Percentiles rank a stretch among this genome's conserved stretches.
Evolutionary conservation across 2,888 invertebrate genomes (phyloP).

Genomic region (Smittia aterrima): DNA sequence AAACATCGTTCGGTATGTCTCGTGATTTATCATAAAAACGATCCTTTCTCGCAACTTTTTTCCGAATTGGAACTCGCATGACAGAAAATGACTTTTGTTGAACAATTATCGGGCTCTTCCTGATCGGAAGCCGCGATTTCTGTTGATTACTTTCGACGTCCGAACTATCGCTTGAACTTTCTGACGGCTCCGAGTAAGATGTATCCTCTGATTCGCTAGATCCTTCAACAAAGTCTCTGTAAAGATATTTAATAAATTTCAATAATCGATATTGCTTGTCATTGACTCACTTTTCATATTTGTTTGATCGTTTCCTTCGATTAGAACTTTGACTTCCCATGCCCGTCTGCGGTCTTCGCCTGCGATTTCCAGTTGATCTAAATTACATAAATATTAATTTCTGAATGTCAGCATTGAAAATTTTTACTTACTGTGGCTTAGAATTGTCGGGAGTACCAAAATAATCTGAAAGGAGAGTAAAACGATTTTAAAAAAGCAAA

Average conservation of each 20-base stretch:
- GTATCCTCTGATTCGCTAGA: neutral
- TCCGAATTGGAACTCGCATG: neutral
- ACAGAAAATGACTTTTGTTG: neutral
- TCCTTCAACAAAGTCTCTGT: slow-evolving; percentile 23
- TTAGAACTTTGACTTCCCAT: neutral
- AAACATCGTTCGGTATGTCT: slow-evolving; percentile 36
- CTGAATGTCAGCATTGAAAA: neutral
- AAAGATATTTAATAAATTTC: neutral
- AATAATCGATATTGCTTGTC: neutral
- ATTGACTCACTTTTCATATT: slow-evolving; percentile 22
- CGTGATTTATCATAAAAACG: slow-evolving; percentile 36
- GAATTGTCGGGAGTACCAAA: slow-evolving; percentile 16
- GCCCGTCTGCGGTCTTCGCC: neutral
- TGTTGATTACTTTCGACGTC: neutral
- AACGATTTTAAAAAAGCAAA: too few species aligned
- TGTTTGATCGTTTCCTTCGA: neutral
- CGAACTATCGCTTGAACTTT: neutral
- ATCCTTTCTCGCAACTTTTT: slow-evolving; percentile 10
- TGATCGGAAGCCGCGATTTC: neutral
- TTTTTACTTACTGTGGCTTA: neutral
- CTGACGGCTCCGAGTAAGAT: neutral
- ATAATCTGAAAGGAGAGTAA: too few species aligned
- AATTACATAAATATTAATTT: neutral
- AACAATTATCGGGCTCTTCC: neutral
- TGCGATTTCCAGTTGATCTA: neutral